phyloP scores from a whole-genome alignment of 2,113 vertebrate genomes.

The Micronycteris hirsuta region DNA sequence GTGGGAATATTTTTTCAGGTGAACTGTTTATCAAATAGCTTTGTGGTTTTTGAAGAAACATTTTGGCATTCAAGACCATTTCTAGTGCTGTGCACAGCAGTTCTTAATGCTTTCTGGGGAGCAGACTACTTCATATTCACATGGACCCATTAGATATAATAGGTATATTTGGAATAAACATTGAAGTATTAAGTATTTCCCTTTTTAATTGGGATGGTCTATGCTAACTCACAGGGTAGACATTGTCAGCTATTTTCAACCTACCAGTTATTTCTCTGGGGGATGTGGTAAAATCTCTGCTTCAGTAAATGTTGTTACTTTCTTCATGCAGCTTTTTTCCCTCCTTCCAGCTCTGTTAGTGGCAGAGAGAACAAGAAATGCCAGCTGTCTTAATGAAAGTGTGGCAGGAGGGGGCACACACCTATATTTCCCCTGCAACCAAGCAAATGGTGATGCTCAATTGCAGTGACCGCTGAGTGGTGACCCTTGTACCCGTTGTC shows the following conservation, averaged over 20 bases:
- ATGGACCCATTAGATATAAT: not conserved
- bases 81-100: not conserved
- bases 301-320: not conserved
- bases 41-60: slow-evolving; percentile 32
- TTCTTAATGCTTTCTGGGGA: slow-evolving; percentile 1
- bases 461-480: not conserved
- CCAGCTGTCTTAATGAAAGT: not conserved
- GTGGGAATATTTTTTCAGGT: slow-evolving; percentile 39
- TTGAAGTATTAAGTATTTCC: slow-evolving; percentile 31
- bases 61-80: slow-evolving; percentile 37
- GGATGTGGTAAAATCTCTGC: not conserved
- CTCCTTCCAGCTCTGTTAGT: not conserved
- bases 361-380: not conserved
- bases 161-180: slow-evolving; percentile 19
- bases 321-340: not conserved
- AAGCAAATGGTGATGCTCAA: not conserved
- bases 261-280: not conserved
- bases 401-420: no score
- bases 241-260: slow-evolving; percentile 3
- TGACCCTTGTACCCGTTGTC: not conserved
- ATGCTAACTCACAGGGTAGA: not conserved
- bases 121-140: slow-evolving; percentile 47
- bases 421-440: not conserved
- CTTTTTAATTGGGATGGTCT: slow-evolving; percentile 41
- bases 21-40: slow-evolving; percentile 34